Conservation (phyloP, 1,140 invertebrate genomes). For the Rhyzopertha dominica region DNA sequence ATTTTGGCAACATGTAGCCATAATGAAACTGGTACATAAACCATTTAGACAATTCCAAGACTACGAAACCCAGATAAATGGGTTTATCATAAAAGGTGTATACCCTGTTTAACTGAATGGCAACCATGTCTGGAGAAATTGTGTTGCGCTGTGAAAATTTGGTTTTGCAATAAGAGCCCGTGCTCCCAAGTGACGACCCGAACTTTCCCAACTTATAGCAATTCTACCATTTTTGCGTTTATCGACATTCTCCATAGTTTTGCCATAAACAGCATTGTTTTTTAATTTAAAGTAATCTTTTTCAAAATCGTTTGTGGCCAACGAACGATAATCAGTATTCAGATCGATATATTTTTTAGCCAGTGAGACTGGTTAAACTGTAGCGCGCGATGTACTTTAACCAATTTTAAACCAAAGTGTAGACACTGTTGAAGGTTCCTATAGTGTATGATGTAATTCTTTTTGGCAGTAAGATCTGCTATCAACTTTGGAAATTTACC, state of each 20-base stretch:
- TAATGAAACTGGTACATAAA: too few relatives aligned
- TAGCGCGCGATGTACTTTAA: conserved; percentile 23
- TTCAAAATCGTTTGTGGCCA: conserved; percentile 19
- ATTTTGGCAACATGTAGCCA: too few relatives aligned
- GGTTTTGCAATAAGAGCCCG: too few relatives aligned
- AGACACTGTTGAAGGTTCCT: conserved; percentile 16
- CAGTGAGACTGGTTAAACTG: conserved; percentile 23
- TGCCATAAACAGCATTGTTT: conserved; percentile 25
- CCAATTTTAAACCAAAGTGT: conserved; percentile 20
- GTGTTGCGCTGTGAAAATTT: too few relatives aligned
- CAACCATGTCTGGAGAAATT: too few relatives aligned
- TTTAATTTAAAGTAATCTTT: conserved; percentile 25
- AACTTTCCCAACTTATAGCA: too few relatives aligned
- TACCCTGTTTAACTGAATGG: too few relatives aligned
- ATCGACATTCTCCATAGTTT: conserved; percentile 25
- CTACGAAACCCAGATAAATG: too few relatives aligned
- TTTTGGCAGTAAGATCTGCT: neutral
- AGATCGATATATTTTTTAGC: conserved; percentile 23
- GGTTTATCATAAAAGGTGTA: too few relatives aligned
- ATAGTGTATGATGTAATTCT: neutral
- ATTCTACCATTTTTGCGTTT: too few relatives aligned
- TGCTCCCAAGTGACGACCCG: too few relatives aligned
- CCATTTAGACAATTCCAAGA: too few relatives aligned
- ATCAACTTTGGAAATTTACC: neutral
- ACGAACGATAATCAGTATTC: conserved; percentile 20